A percentile compares a stretch with the other conserved stretches of the same genome.
These are phyloP conservation scores for Crocodylus rhombifer DNA, from an alignment of 2,797 vertebrate genomes.

Conservation along the genomic window DNA sequence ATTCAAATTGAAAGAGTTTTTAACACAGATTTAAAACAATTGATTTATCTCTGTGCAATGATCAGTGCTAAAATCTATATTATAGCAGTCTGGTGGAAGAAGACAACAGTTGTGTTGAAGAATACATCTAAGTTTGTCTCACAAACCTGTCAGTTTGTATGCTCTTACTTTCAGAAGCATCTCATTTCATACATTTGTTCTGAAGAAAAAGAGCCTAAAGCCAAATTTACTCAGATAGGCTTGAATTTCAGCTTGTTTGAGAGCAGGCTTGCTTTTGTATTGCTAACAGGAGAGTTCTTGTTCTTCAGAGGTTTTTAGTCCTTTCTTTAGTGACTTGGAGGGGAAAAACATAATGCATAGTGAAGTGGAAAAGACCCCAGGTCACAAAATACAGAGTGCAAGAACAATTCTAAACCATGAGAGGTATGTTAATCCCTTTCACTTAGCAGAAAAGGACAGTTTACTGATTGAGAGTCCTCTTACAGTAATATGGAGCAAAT, in stretches of 20 bases:
- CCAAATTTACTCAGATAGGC: not conserved
- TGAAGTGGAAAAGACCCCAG: constrained; percentile 1
- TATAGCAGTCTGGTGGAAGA: not conserved
- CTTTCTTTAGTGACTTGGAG: constrained; percentile 26
- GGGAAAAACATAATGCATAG: not conserved
- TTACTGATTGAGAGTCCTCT: constrained; percentile 40
- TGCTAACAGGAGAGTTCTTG: constrained; percentile 25
- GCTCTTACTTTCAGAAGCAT: constrained; percentile 23
- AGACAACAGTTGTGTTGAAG: not conserved
- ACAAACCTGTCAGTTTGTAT: not conserved
- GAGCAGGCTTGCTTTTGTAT: not conserved
- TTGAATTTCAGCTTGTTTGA: constrained; percentile 15
- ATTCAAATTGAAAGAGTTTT: not conserved
- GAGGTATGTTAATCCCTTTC: constrained; percentile 42
- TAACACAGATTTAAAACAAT: not conserved
- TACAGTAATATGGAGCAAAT: not conserved
- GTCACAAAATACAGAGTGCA: not conserved
- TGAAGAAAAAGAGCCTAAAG: not conserved
- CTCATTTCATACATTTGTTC: not conserved
- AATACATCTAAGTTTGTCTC: constrained; percentile 24
- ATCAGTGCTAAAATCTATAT: not conserved
- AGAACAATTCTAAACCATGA: constrained; percentile 45
- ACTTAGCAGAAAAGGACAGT: constrained; percentile 31
- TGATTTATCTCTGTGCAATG: not conserved
- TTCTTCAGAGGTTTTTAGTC: constrained; percentile 26